Conservation (phyloP, 30 jellyfish, hydroid and myxozoan genomes). For the Clytia hemisphaerica region DNA sequence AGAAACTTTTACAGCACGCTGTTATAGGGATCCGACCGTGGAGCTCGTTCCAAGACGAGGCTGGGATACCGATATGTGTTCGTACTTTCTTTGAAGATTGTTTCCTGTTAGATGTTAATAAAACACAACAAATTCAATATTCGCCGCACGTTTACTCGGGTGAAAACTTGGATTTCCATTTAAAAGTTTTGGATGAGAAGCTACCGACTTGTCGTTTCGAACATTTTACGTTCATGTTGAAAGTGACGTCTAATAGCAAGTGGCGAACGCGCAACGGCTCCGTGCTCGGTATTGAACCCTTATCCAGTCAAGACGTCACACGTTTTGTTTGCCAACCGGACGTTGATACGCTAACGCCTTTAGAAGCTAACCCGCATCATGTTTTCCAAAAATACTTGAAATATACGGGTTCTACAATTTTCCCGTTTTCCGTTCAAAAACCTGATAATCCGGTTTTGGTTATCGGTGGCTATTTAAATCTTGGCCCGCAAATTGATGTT, state of each 20-base stretch:
- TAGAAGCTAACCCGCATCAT: slow-evolving; percentile 60
- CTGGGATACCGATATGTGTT: slow-evolving; percentile 57
- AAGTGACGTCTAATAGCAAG: slow-evolving; percentile 25
- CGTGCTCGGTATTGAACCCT: not conserved
- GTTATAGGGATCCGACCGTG: slow-evolving; percentile 83
- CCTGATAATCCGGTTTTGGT: slow-evolving; percentile 73
- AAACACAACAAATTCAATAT: slow-evolving; percentile 30
- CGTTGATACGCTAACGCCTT: slow-evolving; percentile 34
- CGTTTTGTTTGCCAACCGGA: slow-evolving; percentile 83
- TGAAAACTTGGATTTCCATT: slow-evolving; percentile 73
- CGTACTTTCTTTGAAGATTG: slow-evolving; percentile 78
- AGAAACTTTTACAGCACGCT: slow-evolving; percentile 54
- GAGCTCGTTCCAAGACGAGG: slow-evolving; percentile 81
- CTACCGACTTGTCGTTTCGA: slow-evolving; percentile 63
- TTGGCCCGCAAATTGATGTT: slow-evolving; percentile 46
- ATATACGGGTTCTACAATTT: slow-evolving; percentile 34
- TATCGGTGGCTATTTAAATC: slow-evolving; percentile 72
- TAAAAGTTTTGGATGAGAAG: slow-evolving; percentile 54
- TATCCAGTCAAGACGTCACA: not conserved
- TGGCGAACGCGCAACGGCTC: not conserved
- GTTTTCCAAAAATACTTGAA: slow-evolving; percentile 68
- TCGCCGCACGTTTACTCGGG: slow-evolving; percentile 49
- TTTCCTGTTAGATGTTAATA: slow-evolving; percentile 46
- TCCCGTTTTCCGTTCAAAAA: slow-evolving; percentile 58
- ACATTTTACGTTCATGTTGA: slow-evolving; percentile 78